Percentiles rank a stretch among this genome's conserved stretches.
Evolutionary conservation across 2,888 invertebrate genomes (phyloP).

Genomic region (Acrocyrtus sp.): DNA sequence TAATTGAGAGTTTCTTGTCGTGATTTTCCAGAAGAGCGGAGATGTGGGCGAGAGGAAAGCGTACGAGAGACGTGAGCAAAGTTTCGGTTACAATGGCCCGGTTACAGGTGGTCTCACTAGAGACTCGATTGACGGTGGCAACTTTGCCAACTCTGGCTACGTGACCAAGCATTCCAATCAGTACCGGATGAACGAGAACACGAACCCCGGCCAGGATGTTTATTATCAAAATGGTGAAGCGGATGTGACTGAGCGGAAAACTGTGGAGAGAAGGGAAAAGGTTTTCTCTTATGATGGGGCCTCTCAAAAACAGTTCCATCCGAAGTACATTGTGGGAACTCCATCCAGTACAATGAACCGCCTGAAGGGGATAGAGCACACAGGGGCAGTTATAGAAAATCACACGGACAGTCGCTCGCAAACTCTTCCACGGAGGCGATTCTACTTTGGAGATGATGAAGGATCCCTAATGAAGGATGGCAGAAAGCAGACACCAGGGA

Average conservation of each 20-base stretch:
- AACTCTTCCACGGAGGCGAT: slow-evolving; percentile 61
- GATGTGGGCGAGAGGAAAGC: slow-evolving; percentile 62
- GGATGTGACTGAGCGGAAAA: slow-evolving; percentile 61
- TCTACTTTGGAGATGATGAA: slow-evolving; percentile 63
- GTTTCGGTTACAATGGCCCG: slow-evolving; percentile 62
- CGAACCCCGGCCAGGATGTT: slow-evolving; percentile 61
- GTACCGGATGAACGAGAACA: slow-evolving; percentile 62
- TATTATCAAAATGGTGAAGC: slow-evolving; percentile 62
- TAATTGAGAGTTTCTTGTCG: no score
- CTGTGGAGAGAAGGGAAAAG: slow-evolving; percentile 61
- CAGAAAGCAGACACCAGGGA: slow-evolving; percentile 43
- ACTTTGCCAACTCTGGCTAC: slow-evolving; percentile 59
- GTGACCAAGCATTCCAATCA: slow-evolving; percentile 63
- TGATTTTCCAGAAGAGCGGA: slow-evolving; percentile 61
- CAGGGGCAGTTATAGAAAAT: slow-evolving; percentile 59
- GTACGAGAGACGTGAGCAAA: slow-evolving; percentile 62
- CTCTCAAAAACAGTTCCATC: slow-evolving; percentile 63
- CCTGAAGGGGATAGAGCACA: slow-evolving; percentile 62
- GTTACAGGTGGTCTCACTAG: slow-evolving; percentile 50
- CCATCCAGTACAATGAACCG: slow-evolving; percentile 60
- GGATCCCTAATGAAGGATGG: slow-evolving; percentile 53
- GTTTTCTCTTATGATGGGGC: slow-evolving; percentile 62
- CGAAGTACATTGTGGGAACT: slow-evolving; percentile 62
- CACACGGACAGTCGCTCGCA: slow-evolving; percentile 52
- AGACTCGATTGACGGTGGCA: slow-evolving; percentile 58